phyloP scores from a whole-genome alignment of 2,797 vertebrate species.

The Danio jaintianensis region DNA sequence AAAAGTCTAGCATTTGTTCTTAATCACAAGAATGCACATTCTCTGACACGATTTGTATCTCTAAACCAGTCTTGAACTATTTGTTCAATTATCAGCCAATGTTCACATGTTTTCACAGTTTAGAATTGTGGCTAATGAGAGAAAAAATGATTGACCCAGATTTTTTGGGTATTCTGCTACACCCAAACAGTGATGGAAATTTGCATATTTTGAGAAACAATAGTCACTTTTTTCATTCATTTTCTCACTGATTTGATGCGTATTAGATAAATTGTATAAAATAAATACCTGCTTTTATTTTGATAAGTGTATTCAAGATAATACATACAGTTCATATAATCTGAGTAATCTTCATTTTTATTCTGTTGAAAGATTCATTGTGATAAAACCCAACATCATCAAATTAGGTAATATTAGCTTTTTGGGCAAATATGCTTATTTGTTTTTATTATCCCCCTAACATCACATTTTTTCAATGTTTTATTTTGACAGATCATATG shows the following conservation, averaged over 20 bases:
- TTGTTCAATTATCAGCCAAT: not conserved
- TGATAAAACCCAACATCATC: not conserved
- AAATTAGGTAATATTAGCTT: not conserved
- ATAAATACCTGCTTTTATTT: too few species aligned
- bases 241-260: too few species aligned
- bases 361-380: not conserved
- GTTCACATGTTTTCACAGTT: not conserved
- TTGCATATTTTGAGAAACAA: not conserved
- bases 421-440: not conserved
- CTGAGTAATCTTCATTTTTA: not conserved
- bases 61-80: too few species aligned
- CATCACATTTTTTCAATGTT: not conserved
- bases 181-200: not conserved
- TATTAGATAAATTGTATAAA: too few species aligned
- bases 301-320: not conserved
- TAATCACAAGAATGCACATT: too few species aligned
- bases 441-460: too few species aligned
- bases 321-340: not conserved
- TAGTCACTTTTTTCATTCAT: too few species aligned
- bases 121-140: not conserved
- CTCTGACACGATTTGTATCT: too few species aligned
- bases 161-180: not conserved
- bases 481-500: constrained; percentile 16
- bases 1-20: not conserved
- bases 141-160: not conserved